Percentiles rank a stretch among this genome's conserved stretches.
These are phyloP conservation scores for Mesocentrotus franciscanus DNA, from an alignment of 53 echinoderm and acorn worm species.

Conservation along the genomic window DNA sequence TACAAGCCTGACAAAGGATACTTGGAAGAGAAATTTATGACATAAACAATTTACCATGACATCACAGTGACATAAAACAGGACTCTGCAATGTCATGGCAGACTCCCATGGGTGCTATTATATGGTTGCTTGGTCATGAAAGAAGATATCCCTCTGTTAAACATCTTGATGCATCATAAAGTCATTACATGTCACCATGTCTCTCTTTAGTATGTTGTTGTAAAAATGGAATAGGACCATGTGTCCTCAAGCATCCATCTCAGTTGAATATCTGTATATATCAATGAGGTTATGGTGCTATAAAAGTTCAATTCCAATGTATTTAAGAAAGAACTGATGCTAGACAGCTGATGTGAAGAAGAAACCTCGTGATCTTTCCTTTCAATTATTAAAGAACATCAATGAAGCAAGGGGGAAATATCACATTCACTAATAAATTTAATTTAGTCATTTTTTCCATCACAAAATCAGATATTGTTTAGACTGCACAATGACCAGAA, in stretches of 20 bases:
- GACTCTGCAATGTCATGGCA: constrained; percentile 34
- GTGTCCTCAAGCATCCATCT: neutral
- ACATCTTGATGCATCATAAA: constrained; percentile 32
- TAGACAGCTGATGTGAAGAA: neutral
- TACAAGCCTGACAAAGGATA: constrained; percentile 40
- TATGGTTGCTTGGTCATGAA: constrained; percentile 3
- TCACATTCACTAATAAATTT: neutral
- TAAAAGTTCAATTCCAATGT: neutral
- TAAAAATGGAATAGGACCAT: neutral
- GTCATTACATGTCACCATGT: constrained; percentile 1
- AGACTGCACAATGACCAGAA: neutral
- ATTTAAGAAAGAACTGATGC: neutral
- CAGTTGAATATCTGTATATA: neutral
- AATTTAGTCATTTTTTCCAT: neutral
- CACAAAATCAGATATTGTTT: neutral
- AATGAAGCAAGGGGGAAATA: neutral
- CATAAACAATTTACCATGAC: constrained; percentile 55
- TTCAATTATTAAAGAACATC: neutral
- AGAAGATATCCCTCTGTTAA: constrained; percentile 23
- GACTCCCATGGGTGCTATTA: constrained; percentile 35
- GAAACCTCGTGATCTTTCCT: neutral
- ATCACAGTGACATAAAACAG: constrained; percentile 32
- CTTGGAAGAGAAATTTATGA: constrained; percentile 38
- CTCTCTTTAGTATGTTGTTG: neutral
- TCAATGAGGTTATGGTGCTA: constrained; percentile 4